Conservation (phyloP, 2,888 invertebrate species). For the Drosophila yooni region DNA sequence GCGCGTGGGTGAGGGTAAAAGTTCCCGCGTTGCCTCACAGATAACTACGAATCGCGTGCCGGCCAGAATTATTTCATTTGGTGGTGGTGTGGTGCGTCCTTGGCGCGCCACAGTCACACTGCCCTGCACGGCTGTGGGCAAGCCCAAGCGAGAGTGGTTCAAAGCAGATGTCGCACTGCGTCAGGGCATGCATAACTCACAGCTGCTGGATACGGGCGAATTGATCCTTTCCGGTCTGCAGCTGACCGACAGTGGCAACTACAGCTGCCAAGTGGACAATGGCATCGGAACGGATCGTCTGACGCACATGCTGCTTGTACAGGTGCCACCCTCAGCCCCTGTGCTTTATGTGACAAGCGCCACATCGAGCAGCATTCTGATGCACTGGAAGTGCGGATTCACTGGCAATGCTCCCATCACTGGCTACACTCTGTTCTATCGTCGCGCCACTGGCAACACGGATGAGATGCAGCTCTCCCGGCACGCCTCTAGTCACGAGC, state of each 20-base stretch:
- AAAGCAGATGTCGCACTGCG: constrained; percentile 87
- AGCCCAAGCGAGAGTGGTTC: constrained; percentile 88
- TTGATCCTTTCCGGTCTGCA: constrained; percentile 88
- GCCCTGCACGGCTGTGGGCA: constrained; percentile 89
- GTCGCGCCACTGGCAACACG: constrained; percentile 88
- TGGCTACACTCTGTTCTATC: constrained; percentile 89
- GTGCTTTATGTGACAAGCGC: constrained; percentile 90
- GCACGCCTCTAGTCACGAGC: constrained; percentile 88
- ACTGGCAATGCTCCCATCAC: constrained; percentile 89
- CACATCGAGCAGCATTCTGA: constrained; percentile 90
- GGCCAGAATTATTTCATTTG: constrained; percentile 90
- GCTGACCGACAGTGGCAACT: constrained; percentile 89
- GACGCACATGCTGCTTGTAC: constrained; percentile 88
- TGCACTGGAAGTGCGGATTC: constrained; percentile 91
- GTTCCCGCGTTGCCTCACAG: constrained; percentile 89
- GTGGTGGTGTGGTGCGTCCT: constrained; percentile 88
- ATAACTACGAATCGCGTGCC: constrained; percentile 88
- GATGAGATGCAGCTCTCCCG: constrained; percentile 88
- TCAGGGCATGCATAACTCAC: constrained; percentile 87
- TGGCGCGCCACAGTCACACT: constrained; percentile 89
- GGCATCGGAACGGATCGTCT: constrained; percentile 89
- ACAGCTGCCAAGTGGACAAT: constrained; percentile 90
- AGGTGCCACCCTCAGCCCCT: constrained; percentile 91
- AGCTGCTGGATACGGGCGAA: constrained; percentile 88
- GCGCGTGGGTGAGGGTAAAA: constrained; percentile 91